Evolutionary conservation across 2,797 vertebrate species (phyloP).

Genomic region (Morelia viridis): DNA sequence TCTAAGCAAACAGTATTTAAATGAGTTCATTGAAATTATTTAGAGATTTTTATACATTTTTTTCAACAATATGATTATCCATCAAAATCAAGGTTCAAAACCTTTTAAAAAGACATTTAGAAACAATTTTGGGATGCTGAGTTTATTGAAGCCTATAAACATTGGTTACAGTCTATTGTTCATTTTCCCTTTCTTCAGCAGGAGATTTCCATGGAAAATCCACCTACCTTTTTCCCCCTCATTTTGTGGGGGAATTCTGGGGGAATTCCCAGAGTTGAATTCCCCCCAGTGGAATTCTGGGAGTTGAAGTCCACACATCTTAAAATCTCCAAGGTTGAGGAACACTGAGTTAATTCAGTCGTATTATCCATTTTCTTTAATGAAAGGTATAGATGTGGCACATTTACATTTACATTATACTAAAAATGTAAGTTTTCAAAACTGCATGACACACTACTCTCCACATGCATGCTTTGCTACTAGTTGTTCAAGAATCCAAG

Average conservation of each 20-base stretch:
- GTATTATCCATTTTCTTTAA: neutral
- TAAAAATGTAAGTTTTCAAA: neutral
- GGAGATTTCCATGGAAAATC: neutral
- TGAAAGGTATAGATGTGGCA: neutral
- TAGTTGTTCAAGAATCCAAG: neutral
- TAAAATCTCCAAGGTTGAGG: too few relatives aligned
- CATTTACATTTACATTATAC: neutral
- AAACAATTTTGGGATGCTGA: neutral
- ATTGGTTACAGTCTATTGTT: neutral
- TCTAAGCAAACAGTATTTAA: slow-evolving; percentile 1
- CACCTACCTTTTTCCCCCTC: neutral
- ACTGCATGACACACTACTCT: neutral
- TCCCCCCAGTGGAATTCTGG: too few relatives aligned
- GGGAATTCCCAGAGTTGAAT: too few relatives aligned
- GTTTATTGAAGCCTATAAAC: neutral
- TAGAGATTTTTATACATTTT: neutral
- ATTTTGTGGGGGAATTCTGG: neutral
- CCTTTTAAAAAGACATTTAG: neutral
- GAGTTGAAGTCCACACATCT: too few relatives aligned
- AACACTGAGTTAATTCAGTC: neutral
- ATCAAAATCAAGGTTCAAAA: neutral
- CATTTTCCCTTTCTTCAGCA: neutral
- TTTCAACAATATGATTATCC: neutral
- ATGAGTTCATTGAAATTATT: slow-evolving; percentile 14
- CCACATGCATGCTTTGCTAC: neutral